A percentile compares a stretch with the other conserved stretches of the same genome.
These are phyloP conservation scores for Limnephilus lunatus DNA, from an alignment of 2,888 invertebrate genomes.

Conservation along the genomic window DNA sequence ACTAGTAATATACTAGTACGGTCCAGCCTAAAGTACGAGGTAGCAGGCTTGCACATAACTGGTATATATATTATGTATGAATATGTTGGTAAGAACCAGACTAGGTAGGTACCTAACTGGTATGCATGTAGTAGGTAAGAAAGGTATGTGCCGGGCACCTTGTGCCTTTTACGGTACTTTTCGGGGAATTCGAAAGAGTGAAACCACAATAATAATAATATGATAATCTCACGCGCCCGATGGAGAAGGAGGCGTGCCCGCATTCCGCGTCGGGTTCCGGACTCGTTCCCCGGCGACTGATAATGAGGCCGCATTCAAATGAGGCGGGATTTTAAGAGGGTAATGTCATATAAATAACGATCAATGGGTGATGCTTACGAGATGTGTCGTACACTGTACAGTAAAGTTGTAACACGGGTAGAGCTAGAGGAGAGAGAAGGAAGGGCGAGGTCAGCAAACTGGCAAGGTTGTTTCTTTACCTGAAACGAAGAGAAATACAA, in stretches of 20 bases:
- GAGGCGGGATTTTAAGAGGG: not conserved
- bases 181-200: constrained; percentile 38
- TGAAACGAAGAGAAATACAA: not conserved
- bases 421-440: not conserved
- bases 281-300: not conserved
- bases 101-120: too few relatives aligned
- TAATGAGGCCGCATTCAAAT: not conserved
- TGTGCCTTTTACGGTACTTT: constrained; percentile 10
- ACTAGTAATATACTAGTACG: not conserved
- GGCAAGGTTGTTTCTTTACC: not conserved
- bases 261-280: constrained; percentile 23
- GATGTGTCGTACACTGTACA: not conserved
- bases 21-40: not conserved
- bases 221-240: constrained; percentile 2
- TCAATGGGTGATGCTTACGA: not conserved
- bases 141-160: not conserved
- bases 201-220: constrained; percentile 11
- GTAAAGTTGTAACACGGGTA: too few relatives aligned
- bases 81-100: too few relatives aligned
- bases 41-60: not conserved
- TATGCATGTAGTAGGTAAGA: not conserved
- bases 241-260: not conserved
- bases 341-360: not conserved
- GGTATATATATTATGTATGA: too few relatives aligned
- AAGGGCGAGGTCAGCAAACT: not conserved